Base-by-base conservation (phyloP, 2,888 invertebrate genomes). In the Flexamia atlantica region DNA sequence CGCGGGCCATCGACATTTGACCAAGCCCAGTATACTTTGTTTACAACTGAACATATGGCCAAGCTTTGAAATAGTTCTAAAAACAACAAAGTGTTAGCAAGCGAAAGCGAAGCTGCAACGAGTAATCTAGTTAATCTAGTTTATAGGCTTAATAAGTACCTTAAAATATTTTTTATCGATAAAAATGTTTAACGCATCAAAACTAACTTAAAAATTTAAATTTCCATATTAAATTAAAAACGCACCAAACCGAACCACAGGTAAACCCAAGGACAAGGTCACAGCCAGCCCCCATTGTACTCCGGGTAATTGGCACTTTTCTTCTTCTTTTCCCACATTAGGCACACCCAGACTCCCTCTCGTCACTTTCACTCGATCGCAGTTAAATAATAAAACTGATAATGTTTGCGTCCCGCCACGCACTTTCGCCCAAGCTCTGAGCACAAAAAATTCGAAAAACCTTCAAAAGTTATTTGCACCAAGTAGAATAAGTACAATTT, bases 321-420 rank as follows among this genome's bases (percentile, higher is more conserved):
- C 57, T 57, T 57, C n/a, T 50, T 57, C 64, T 64, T 64, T 64
- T 64, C 64, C 28, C 64, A 64, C 64, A 64, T 64, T 57, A 57
- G 57, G 23, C 57, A 7, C 46, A 46, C 7, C 3, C 14, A 40
- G 40, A 40, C 17, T 25, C 64, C 12, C 28, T 64, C 64, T 57
- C 23, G 3, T 23, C 57, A 57, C 64, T 64, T 64, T 64, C 64
- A 28, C 57, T 12, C 3, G 64, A 64, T 64, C 64, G 28, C 64
- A 10, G 14, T 57, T 57, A 28, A 64, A 64, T 64, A 64, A 64
- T 64, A 64, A 57, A 57, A 64, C 53, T 53, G 23, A 53, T 46
- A 46, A 14, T n/a, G n/a, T 17, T 57, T 57, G 57, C 25, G n/a
- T 17, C 23, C 4, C 17, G 20, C 64, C 30, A 9, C 64, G 30